These are phyloP conservation scores for Apogon talboti DNA, from an alignment of 2,797 vertebrate genomes.

Conservation along the genomic window DNA sequence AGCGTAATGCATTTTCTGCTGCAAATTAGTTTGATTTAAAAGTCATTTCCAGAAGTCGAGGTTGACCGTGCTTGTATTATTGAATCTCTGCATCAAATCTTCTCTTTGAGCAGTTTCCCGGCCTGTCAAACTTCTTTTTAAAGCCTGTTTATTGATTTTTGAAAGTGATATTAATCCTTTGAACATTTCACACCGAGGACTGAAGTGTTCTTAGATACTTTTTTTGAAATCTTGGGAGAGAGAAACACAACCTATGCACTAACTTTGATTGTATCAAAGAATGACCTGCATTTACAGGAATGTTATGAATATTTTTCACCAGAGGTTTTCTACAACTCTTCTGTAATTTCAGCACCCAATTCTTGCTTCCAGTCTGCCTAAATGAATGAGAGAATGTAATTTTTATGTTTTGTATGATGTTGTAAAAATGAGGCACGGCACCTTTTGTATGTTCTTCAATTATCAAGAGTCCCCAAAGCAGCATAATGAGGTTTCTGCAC, in stretches of 20 bases:
- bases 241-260: not conserved
- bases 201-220: not conserved
- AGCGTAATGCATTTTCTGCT: too few species aligned
- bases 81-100: too few species aligned
- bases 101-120: too few species aligned
- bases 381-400: not conserved
- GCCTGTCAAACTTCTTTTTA: too few species aligned
- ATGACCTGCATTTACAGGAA: not conserved
- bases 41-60: too few species aligned
- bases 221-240: not conserved
- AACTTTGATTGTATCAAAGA: not conserved
- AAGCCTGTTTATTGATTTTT: too few species aligned
- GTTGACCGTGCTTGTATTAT: too few species aligned
- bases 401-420: not conserved
- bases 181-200: not conserved
- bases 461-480: not conserved
- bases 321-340: not conserved
- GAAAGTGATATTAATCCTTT: not conserved
- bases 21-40: too few species aligned
- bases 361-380: conserved; percentile 4
- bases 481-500: not conserved
- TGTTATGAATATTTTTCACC: not conserved
- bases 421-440: conserved; percentile 3
- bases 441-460: not conserved
- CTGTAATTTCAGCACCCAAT: not conserved